Evolutionary conservation across 2,888 invertebrate species (phyloP).

Genomic region (Trimorus sp.): DNA sequence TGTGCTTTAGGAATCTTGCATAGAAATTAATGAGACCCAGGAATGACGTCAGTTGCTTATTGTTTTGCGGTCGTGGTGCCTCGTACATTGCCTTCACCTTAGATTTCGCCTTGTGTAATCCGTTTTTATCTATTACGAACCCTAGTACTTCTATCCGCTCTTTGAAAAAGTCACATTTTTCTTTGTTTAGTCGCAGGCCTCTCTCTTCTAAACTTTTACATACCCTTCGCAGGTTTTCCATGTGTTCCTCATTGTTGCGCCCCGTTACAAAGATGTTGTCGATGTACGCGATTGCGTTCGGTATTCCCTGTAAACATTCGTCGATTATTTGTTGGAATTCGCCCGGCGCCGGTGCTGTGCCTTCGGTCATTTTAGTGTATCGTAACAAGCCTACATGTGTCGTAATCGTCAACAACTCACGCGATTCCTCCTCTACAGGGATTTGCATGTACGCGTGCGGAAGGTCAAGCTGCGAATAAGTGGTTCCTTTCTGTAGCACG

Average conservation of each 20-base stretch:
- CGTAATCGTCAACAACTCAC: not conserved
- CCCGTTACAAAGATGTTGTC: constrained; percentile 4
- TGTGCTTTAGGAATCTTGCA: not conserved
- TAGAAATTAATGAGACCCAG: not conserved
- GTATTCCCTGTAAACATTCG: too few relatives aligned
- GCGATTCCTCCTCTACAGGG: not conserved
- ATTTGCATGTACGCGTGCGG: not conserved
- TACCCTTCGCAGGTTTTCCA: not conserved
- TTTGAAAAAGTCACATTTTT: constrained; percentile 3
- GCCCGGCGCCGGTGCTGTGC: too few relatives aligned
- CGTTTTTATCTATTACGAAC: constrained; percentile 7
- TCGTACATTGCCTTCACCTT: constrained; percentile 17
- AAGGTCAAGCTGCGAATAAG: not conserved
- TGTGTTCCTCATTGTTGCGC: not conserved
- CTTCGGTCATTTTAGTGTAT: not conserved
- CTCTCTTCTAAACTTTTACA: not conserved
- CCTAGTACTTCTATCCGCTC: not conserved
- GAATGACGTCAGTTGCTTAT: not conserved
- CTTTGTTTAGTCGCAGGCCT: not conserved
- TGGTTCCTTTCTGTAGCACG: not conserved
- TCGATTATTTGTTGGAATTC: too few relatives aligned
- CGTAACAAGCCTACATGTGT: not conserved
- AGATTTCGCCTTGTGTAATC: constrained; percentile 28
- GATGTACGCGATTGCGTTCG: not conserved
- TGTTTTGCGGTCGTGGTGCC: not conserved